These are phyloP conservation scores for Heterodera schachtii DNA, from an alignment of 1,140 invertebrate species.

Conservation along the genomic window DNA sequence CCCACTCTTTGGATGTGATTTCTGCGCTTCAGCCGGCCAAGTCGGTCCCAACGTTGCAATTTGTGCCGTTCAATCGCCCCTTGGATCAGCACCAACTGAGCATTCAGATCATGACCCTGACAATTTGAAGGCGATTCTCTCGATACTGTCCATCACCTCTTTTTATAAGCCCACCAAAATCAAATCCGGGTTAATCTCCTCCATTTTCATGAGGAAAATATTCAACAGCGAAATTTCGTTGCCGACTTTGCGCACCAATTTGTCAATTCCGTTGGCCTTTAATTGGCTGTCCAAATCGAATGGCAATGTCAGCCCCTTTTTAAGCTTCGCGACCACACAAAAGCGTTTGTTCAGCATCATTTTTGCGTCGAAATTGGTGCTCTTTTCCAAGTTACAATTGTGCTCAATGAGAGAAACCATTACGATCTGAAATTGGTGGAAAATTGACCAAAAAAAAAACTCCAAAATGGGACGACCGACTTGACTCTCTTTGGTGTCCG, in stretches of 20 bases:
- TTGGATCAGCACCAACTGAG: constrained; percentile 39
- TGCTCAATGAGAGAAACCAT: constrained; percentile 47
- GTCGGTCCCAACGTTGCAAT: constrained; percentile 38
- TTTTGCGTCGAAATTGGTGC: constrained; percentile 21
- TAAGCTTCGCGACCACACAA: constrained; percentile 39
- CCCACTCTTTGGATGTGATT: constrained; percentile 28
- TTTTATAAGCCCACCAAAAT: constrained; percentile 72
- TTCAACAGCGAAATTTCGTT: constrained; percentile 81
- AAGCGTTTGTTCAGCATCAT: constrained; percentile 17
- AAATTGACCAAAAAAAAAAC: no score
- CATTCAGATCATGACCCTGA: constrained; percentile 36
- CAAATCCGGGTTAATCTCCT: constrained; percentile 86
- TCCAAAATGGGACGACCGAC: constrained; percentile 4
- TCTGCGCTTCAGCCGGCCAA: constrained; percentile 47
- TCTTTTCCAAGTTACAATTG: constrained; percentile 11
- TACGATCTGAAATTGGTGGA: constrained; percentile 43
- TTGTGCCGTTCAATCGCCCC: constrained; percentile 46
- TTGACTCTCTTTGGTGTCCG: constrained; percentile 40
- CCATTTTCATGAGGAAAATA: constrained; percentile 80
- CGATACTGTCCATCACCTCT: background rate
- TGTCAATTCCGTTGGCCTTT: constrained; percentile 31
- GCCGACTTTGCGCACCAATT: constrained; percentile 59
- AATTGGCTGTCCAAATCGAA: constrained; percentile 42
- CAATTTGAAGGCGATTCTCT: background rate
- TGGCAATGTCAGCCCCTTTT: constrained; percentile 41